A percentile compares a stretch with the other conserved stretches of the same genome.
phyloP scores from a whole-genome alignment of 2,888 invertebrate genomes.

The Nesidiocoris tenuis region DNA sequence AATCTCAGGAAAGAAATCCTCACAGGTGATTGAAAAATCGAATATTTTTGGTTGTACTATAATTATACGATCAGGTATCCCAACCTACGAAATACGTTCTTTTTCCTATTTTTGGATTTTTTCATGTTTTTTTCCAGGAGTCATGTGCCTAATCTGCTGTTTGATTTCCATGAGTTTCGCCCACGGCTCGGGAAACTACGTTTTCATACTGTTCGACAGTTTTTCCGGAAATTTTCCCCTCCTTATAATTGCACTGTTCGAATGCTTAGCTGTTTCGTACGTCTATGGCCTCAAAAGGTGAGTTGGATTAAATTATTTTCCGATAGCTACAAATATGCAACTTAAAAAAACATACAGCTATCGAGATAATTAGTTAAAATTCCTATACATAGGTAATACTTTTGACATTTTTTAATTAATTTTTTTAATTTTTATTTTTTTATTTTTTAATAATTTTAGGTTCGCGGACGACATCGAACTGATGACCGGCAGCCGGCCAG shows the following conservation, averaged over 20 bases:
- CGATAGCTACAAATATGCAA: too few relatives aligned
- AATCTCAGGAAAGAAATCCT: conserved; percentile 82
- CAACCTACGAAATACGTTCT: too few relatives aligned
- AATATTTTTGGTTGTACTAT: too few relatives aligned
- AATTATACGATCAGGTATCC: too few relatives aligned
- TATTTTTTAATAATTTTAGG: conserved; percentile 56
- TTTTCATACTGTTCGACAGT: conserved; percentile 90
- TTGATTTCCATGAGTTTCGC: conserved; percentile 85
- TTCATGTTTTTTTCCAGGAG: conserved; percentile 56
- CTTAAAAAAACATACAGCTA: too few relatives aligned
- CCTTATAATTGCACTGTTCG: conserved; percentile 87
- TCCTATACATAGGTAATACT: too few relatives aligned
- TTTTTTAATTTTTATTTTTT: neutral
- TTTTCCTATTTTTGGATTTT: too few relatives aligned
- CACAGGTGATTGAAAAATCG: conserved; percentile 51
- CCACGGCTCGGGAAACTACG: conserved; percentile 89
- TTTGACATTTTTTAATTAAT: too few relatives aligned
- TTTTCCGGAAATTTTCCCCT: conserved; percentile 92
- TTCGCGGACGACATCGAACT: conserved; percentile 92
- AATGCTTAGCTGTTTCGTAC: conserved; percentile 89
- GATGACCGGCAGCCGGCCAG: conserved; percentile 89
- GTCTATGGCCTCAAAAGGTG: conserved; percentile 91
- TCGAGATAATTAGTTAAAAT: too few relatives aligned
- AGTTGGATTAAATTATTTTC: neutral
- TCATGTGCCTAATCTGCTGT: conserved; percentile 77